Percentiles rank a stretch among this genome's conserved stretches.
Evolutionary conservation across 2,113 vertebrate genomes (phyloP).

Genomic region (Azemiops feae): DNA sequence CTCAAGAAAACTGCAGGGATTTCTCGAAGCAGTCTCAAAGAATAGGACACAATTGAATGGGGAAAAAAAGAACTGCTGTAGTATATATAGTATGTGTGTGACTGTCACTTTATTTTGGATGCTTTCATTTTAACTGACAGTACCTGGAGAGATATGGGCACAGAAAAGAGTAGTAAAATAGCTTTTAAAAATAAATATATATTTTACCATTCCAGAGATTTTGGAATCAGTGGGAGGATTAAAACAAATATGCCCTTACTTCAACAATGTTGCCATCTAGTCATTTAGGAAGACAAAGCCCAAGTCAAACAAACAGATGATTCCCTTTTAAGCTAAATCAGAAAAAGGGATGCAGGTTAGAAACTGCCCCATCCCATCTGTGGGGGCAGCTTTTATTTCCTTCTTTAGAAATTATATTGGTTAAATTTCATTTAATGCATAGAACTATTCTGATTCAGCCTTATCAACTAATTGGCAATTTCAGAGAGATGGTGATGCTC

Average conservation of each 20-base stretch:
- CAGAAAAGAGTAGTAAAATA: not conserved
- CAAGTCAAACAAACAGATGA: too few relatives aligned
- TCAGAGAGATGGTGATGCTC: not conserved
- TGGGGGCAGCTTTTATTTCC: not conserved
- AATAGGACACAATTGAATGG: not conserved
- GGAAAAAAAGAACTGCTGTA: not conserved
- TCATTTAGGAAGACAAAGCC: not conserved
- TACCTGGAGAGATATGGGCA: not conserved
- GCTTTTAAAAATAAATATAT: not conserved
- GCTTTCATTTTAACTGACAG: not conserved
- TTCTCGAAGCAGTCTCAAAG: too few relatives aligned
- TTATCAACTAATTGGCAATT: not conserved
- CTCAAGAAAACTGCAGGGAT: not conserved
- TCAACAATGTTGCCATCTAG: not conserved
- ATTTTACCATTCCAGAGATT: not conserved
- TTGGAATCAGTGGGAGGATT: not conserved
- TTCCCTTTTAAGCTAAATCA: not conserved
- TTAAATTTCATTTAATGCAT: not conserved
- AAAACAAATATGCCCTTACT: not conserved
- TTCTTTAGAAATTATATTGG: not conserved
- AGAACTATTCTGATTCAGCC: not conserved
- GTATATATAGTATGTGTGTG: not conserved
- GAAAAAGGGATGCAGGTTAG: not conserved
- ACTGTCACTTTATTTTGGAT: not conserved
- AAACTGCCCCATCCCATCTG: not conserved